A percentile compares a stretch with the other conserved stretches of the same genome.
These are phyloP conservation scores for Gymnorhina tibicen DNA, from an alignment of 2,113 vertebrate species.

Conservation along the genomic window DNA sequence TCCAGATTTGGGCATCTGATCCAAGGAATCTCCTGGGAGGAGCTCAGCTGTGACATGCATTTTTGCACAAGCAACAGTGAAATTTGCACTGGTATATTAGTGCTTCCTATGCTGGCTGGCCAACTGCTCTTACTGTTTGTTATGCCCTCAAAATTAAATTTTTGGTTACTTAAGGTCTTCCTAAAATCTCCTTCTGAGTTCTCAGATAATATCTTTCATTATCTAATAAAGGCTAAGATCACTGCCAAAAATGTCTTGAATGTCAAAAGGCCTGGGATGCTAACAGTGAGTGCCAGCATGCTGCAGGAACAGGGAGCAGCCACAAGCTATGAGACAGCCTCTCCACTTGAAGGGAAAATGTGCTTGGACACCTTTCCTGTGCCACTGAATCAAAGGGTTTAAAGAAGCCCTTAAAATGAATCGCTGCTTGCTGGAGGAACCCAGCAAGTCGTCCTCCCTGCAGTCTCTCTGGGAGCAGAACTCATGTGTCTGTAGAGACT, in stretches of 20 bases:
- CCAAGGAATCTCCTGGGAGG: background rate
- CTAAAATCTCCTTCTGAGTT: background rate
- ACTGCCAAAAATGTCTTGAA: background rate
- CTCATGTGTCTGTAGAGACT: background rate
- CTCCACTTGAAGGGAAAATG: background rate
- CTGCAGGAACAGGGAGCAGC: background rate
- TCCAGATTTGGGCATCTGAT: background rate
- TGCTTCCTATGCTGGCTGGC: background rate
- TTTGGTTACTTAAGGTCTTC: background rate
- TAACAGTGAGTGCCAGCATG: rapidly evolving
- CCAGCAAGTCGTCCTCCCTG: background rate
- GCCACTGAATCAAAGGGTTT: background rate
- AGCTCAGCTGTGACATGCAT: background rate
- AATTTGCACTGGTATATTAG: background rate
- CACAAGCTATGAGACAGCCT: background rate
- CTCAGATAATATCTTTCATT: background rate
- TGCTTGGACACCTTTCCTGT: background rate
- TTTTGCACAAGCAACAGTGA: background rate
- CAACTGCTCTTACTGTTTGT: background rate
- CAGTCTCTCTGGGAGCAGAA: background rate
- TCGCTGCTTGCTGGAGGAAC: background rate
- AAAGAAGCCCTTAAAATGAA: background rate
- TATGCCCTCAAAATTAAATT: background rate
- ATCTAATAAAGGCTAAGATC: background rate
- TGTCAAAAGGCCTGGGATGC: background rate